These are phyloP conservation scores for Eupithecia abbreviata DNA, from an alignment of 2,888 invertebrate genomes.

Conservation along the genomic window DNA sequence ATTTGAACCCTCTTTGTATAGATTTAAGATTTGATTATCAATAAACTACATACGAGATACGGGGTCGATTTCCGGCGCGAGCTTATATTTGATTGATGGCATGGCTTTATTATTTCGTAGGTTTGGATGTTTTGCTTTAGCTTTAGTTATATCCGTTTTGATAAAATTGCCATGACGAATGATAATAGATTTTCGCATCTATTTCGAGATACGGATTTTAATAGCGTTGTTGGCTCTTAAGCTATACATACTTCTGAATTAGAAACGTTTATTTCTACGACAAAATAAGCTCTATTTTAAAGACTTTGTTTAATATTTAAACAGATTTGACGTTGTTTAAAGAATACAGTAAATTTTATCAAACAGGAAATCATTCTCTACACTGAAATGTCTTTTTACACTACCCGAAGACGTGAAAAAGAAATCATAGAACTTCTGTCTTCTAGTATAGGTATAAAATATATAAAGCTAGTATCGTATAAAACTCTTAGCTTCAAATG, in stretches of 20 bases:
- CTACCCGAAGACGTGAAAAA: background rate
- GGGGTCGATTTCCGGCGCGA: background rate
- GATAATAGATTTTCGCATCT: background rate
- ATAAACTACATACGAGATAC: background rate
- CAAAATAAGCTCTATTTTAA: background rate
- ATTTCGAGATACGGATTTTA: background rate
- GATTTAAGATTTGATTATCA: background rate
- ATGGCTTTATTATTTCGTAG: background rate
- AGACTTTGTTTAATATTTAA: too few species aligned
- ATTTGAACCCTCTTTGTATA: background rate
- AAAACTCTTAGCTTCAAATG: background rate
- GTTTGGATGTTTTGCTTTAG: background rate
- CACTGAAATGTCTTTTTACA: background rate
- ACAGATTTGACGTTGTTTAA: background rate
- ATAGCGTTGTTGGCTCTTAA: background rate
- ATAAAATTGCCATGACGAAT: background rate
- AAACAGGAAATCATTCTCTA: background rate
- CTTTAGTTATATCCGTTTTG: background rate
- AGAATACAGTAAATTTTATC: background rate
- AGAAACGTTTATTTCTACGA: background rate
- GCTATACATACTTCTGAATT: background rate
- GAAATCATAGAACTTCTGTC: background rate
- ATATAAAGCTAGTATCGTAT: background rate
- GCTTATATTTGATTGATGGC: background rate
- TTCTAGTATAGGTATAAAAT: background rate